phyloP scores from a whole-genome alignment of 2,797 vertebrate species.

The Potorous gilbertii region DNA sequence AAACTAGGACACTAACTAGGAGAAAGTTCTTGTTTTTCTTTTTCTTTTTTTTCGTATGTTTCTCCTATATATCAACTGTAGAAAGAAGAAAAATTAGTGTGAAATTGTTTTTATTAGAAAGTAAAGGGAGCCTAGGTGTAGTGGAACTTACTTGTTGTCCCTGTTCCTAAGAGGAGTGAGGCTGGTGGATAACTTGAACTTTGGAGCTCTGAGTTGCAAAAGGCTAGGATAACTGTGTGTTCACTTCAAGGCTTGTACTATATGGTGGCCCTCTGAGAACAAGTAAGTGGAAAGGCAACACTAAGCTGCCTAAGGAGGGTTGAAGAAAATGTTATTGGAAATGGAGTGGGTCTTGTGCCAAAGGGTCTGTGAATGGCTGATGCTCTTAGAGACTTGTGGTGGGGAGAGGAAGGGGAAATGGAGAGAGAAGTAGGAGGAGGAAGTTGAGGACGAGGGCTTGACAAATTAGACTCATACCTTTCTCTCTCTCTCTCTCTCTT shows the following conservation, averaged over 20 bases:
- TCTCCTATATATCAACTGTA: constrained; percentile 1
- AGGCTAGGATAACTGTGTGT: background rate
- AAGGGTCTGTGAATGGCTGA: background rate
- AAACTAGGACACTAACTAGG: constrained; percentile 41
- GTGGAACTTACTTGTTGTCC: background rate
- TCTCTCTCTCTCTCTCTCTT: background rate
- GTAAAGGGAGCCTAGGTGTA: background rate
- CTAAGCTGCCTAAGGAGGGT: background rate
- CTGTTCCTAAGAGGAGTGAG: background rate
- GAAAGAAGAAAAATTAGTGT: constrained; percentile 6
- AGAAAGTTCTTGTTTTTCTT: constrained; percentile 33
- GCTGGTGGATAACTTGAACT: background rate
- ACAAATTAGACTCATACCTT: background rate
- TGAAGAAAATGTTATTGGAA: background rate
- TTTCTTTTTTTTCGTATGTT: background rate
- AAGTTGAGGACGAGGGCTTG: background rate
- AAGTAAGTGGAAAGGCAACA: background rate
- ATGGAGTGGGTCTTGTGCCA: background rate
- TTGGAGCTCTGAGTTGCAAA: background rate
- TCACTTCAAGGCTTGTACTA: background rate
- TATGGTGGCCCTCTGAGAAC: background rate
- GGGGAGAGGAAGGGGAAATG: background rate
- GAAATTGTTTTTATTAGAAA: constrained; percentile 6
- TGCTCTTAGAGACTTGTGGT: background rate
- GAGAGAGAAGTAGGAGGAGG: background rate